Percentiles rank a stretch among this genome's conserved stretches.
Evolutionary conservation across 2,797 vertebrate genomes (phyloP).

Genomic region (Protonibea diacanthus): DNA sequence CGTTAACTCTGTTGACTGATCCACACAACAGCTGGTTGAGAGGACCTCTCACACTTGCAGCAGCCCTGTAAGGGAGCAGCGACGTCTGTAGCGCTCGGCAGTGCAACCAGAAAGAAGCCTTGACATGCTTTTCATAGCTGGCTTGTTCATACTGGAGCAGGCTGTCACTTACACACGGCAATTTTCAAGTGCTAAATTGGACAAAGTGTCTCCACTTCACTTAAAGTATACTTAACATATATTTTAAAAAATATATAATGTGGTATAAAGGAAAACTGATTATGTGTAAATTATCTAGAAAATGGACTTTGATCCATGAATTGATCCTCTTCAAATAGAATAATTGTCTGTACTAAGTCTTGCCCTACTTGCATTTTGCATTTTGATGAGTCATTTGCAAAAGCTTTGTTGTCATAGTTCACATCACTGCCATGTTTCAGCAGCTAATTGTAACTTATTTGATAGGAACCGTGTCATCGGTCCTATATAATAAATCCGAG

Average conservation of each 20-base stretch:
- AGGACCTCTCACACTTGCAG: slow-evolving; percentile 89
- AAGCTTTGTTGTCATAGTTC: slow-evolving; percentile 14
- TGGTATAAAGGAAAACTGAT: slow-evolving; percentile 4
- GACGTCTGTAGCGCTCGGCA: slow-evolving; percentile 88
- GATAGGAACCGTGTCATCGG: slow-evolving; percentile 25
- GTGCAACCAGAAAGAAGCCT: slow-evolving; percentile 88
- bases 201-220: slow-evolving; percentile 87
- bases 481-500: slow-evolving; percentile 24
- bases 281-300: neutral
- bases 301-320: neutral
- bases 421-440: slow-evolving; percentile 6
- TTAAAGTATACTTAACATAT: slow-evolving; percentile 67
- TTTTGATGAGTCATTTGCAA: slow-evolving; percentile 23
- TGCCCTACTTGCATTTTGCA: neutral
- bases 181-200: slow-evolving; percentile 93
- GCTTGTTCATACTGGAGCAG: slow-evolving; percentile 67
- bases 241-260: slow-evolving; percentile 8
- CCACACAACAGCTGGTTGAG: slow-evolving; percentile 95
- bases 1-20: slow-evolving; percentile 95
- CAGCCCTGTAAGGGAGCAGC: slow-evolving; percentile 88
- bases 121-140: slow-evolving; percentile 88
- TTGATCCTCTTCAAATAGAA: neutral
- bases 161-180: slow-evolving; percentile 93
- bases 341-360: neutral
- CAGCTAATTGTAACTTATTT: slow-evolving; percentile 29